These are phyloP conservation scores for Schizotus pectinicornis DNA, from an alignment of 2,888 invertebrate genomes.

Conservation along the genomic window DNA sequence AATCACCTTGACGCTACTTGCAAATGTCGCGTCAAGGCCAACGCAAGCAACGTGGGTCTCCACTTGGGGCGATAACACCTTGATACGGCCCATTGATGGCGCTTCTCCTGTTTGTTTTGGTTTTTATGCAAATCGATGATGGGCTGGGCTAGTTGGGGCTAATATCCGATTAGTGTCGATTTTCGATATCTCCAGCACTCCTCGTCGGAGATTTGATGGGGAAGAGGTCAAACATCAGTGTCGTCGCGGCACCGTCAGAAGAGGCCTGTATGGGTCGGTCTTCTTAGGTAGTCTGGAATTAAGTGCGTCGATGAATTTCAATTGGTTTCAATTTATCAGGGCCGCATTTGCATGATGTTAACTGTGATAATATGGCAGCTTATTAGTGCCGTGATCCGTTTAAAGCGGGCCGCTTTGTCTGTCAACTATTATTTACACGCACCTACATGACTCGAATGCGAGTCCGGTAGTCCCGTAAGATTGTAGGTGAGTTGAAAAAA, in stretches of 20 bases:
- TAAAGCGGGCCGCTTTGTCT: conserved; percentile 6
- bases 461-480: neutral
- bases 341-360: too few relatives aligned
- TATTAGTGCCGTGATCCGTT: too few relatives aligned
- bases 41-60: too few relatives aligned
- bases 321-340: conserved; percentile 19
- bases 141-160: neutral
- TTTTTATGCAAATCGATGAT: neutral
- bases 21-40: too few relatives aligned
- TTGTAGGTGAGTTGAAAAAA: neutral
- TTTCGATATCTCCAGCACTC: too few relatives aligned
- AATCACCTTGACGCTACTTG: too few relatives aligned
- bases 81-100: neutral
- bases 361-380: too few relatives aligned
- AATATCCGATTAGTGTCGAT: neutral
- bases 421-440: neutral
- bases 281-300: conserved; percentile 4
- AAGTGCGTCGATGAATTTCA: conserved; percentile 16
- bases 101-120: neutral
- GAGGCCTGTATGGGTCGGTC: neutral
- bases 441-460: conserved; percentile 3
- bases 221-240: conserved; percentile 4
- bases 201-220: too few relatives aligned
- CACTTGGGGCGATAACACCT: too few relatives aligned
- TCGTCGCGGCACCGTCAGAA: conserved; percentile 4